phyloP scores from a whole-genome alignment of 2,888 invertebrate genomes.

The Tuta absoluta region DNA sequence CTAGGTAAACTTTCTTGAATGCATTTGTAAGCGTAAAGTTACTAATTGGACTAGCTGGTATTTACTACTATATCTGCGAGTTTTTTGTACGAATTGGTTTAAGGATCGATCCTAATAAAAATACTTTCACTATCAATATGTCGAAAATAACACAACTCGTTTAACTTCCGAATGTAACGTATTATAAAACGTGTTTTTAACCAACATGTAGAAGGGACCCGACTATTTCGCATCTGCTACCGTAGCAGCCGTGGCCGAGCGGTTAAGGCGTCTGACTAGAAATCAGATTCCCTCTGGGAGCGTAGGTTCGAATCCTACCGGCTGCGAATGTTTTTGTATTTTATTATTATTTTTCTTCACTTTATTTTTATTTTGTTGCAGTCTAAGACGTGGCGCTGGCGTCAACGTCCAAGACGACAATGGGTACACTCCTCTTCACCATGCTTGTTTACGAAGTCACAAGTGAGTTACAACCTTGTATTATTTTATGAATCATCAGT shows the following conservation, averaged over 20 bases:
- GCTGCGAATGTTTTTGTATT: conserved; percentile 80
- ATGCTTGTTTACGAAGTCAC: conserved; percentile 96
- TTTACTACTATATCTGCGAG: not conserved
- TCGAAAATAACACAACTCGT: not conserved
- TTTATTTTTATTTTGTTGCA: conserved; percentile 71
- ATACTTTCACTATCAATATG: not conserved
- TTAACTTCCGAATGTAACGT: not conserved
- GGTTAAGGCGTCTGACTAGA: conserved; percentile 95
- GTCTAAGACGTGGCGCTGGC: conserved; percentile 93
- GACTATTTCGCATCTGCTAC: conserved; percentile 35
- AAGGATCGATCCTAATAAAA: too few relatives aligned
- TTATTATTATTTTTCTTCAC: conserved; percentile 38
- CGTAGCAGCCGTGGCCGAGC: conserved; percentile 90
- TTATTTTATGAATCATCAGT: not conserved
- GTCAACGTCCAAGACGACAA: conserved; percentile 96
- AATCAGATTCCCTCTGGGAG: conserved; percentile 95
- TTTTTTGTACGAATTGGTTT: too few relatives aligned
- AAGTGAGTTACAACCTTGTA: conserved; percentile 81
- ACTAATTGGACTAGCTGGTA: not conserved
- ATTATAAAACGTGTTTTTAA: conserved; percentile 9
- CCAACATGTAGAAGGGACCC: not conserved
- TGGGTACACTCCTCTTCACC: conserved; percentile 96
- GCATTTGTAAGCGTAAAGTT: too few relatives aligned
- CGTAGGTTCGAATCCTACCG: conserved; percentile 95
- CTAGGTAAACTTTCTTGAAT: too few relatives aligned